Conservation (phyloP, 2,888 invertebrate genomes). For the Papilio demoleus region DNA sequence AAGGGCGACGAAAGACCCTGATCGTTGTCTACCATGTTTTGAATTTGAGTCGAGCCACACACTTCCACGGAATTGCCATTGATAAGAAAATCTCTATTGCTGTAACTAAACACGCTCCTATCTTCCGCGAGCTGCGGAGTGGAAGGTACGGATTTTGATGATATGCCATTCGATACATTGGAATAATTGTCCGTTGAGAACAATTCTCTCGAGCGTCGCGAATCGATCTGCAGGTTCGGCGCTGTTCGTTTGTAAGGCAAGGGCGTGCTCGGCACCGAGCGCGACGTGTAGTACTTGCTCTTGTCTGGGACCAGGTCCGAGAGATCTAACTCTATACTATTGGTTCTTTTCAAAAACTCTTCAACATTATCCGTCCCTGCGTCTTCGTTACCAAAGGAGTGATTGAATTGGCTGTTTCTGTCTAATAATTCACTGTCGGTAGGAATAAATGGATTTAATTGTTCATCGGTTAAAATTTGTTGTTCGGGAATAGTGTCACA, state of each 20-base stretch:
- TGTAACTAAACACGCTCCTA: slow-evolving; percentile 83
- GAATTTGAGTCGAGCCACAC: slow-evolving; percentile 60
- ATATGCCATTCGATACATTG: slow-evolving; percentile 76
- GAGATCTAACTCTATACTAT: slow-evolving; percentile 76
- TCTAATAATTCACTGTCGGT: slow-evolving; percentile 64
- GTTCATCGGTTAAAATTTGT: slow-evolving; percentile 69
- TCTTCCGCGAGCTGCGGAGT: slow-evolving; percentile 86
- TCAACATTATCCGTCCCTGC: slow-evolving; percentile 67
- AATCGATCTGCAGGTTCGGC: slow-evolving; percentile 70
- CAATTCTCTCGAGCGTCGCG: slow-evolving; percentile 68
- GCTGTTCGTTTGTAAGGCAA: slow-evolving; percentile 79
- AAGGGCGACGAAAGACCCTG: slow-evolving; percentile 67
- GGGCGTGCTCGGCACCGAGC: slow-evolving; percentile 88
- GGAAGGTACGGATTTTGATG: slow-evolving; percentile 90
- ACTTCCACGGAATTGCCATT: slow-evolving; percentile 84
- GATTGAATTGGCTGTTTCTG: slow-evolving; percentile 65
- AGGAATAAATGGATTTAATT: slow-evolving; percentile 73
- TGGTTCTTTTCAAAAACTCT: slow-evolving; percentile 74
- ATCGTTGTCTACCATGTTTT: slow-evolving; percentile 62
- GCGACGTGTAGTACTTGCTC: slow-evolving; percentile 81
- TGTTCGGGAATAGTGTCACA: slow-evolving; percentile 71
- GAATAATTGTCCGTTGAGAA: slow-evolving; percentile 65
- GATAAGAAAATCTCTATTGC: slow-evolving; percentile 84
- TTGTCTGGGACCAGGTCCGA: slow-evolving; percentile 70
- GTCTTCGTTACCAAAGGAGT: slow-evolving; percentile 61